phyloP scores from a whole-genome alignment of 2,113 vertebrate species.

The Lampris megalopsis region DNA sequence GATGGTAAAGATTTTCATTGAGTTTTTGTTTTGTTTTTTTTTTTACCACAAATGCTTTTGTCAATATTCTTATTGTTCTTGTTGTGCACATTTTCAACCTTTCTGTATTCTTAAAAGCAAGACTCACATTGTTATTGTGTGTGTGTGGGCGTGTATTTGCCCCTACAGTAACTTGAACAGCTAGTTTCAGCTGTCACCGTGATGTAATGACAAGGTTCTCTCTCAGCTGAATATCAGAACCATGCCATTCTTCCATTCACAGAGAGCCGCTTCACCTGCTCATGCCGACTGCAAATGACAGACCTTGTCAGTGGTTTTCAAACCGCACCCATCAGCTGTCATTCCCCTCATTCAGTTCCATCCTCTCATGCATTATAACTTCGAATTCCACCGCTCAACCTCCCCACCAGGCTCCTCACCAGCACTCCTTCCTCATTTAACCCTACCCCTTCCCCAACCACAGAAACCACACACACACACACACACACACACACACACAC shows the following conservation, averaged over 20 bases:
- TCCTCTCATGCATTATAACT: slow-evolving; percentile 23
- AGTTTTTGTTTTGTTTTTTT: too few relatives aligned
- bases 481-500: background rate
- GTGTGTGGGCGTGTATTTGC: background rate
- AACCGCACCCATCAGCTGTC: slow-evolving; percentile 38
- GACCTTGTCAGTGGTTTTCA: slow-evolving; percentile 9
- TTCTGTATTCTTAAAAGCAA: background rate
- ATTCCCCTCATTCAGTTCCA: background rate
- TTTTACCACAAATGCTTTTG: slow-evolving; percentile 13
- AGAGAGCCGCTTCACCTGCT: slow-evolving; percentile 22
- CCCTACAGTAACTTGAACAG: slow-evolving; percentile 37
- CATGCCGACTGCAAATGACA: slow-evolving; percentile 32
- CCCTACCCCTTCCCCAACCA: background rate
- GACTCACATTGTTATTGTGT: background rate
- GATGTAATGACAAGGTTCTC: background rate
- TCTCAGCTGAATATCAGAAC: background rate
- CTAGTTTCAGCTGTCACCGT: slow-evolving; percentile 35
- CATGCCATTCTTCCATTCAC: background rate
- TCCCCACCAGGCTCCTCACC: background rate
- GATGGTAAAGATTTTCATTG: slow-evolving; percentile 81
- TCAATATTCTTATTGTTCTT: background rate
- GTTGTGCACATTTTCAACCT: background rate
- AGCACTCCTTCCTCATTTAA: background rate
- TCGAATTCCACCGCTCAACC: slow-evolving; percentile 29
- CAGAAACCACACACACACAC: background rate